Percentiles rank a stretch among this genome's conserved stretches.
These are phyloP conservation scores for Thelaira solivaga DNA, from an alignment of 2,888 invertebrate species.

Conservation along the genomic window DNA sequence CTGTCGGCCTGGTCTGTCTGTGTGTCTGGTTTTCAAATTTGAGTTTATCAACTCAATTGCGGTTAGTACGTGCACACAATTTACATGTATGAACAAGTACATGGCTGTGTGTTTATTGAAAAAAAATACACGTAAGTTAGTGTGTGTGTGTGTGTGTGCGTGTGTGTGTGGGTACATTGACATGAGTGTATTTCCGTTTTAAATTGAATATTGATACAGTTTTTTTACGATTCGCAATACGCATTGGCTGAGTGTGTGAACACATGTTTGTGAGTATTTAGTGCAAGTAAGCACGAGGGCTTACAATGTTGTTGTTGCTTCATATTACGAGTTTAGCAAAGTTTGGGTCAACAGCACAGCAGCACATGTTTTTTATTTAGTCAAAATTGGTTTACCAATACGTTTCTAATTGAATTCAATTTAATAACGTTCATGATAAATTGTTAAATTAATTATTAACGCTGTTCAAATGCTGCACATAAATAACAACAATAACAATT, in stretches of 20 bases:
- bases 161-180: neutral
- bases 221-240: constrained; percentile 29
- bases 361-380: constrained; percentile 41
- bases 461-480: constrained; percentile 3
- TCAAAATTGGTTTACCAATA: constrained; percentile 47
- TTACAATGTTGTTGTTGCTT: neutral
- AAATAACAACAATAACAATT: constrained; percentile 15
- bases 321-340: neutral
- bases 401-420: constrained; percentile 50
- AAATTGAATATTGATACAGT: constrained; percentile 55
- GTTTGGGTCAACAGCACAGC: constrained; percentile 46
- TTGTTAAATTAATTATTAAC: constrained; percentile 57
- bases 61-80: constrained; percentile 24
- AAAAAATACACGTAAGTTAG: too few relatives aligned
- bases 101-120: neutral
- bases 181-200: constrained; percentile 40
- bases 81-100: too few relatives aligned
- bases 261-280: neutral
- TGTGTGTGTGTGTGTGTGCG: neutral
- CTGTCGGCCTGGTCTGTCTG: neutral
- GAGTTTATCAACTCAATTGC: constrained; percentile 59
- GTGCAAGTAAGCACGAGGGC: neutral
- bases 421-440: constrained; percentile 43
- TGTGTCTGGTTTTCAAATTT: constrained; percentile 45
- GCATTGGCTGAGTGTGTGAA: neutral